A percentile compares a stretch with the other conserved stretches of the same genome.
These are phyloP conservation scores for Anorthoa munda DNA, from an alignment of 2,888 invertebrate genomes.

Conservation along the genomic window DNA sequence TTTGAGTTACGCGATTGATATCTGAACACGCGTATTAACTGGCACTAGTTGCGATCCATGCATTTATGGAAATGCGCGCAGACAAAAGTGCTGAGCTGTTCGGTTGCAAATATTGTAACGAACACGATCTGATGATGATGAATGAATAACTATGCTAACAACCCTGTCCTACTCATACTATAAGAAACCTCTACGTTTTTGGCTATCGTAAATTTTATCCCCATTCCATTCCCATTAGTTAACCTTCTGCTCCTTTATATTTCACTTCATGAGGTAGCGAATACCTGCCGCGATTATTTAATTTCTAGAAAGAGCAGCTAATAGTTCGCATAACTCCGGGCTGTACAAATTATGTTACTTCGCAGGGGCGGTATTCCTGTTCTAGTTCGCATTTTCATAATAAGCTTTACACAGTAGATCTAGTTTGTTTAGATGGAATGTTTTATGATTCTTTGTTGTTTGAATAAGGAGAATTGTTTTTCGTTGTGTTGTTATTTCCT, in stretches of 20 bases:
- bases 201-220: too few species aligned
- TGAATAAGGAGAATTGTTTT: conserved; percentile 6
- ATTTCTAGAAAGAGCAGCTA: conserved; percentile 55
- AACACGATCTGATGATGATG: too few species aligned
- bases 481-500: not conserved
- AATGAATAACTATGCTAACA: too few species aligned
- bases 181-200: too few species aligned
- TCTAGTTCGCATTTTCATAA: conserved; percentile 16
- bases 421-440: conserved; percentile 8
- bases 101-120: too few species aligned
- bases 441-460: conserved; percentile 12
- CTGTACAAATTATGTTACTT: conserved; percentile 47
- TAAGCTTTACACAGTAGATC: not conserved
- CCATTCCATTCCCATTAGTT: not conserved
- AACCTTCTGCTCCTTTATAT: conserved; percentile 18
- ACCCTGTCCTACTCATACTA: too few species aligned
- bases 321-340: conserved; percentile 42
- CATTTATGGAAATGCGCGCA: too few species aligned
- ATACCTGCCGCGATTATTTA: conserved; percentile 52
- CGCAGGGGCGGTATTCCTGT: conserved; percentile 1
- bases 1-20: too few species aligned
- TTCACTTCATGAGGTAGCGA: conserved; percentile 5
- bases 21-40: too few species aligned
- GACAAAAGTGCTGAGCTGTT: too few species aligned
- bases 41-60: too few species aligned